Evolutionary conservation across 2,888 invertebrate species (phyloP).

Genomic region (Thymelicus acteon): DNA sequence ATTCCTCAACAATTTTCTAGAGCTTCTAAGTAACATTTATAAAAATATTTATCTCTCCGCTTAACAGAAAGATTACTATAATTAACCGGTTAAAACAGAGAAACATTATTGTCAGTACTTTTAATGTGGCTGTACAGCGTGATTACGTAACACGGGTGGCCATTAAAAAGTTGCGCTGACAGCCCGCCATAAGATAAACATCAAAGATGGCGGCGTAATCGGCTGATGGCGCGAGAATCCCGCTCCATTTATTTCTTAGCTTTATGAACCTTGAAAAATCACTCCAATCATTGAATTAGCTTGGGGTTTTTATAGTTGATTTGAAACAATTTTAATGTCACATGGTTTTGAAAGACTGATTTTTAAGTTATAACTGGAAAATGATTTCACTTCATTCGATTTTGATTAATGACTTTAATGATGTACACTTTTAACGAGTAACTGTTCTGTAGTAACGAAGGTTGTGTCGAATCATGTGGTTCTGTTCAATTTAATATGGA

Average conservation of each 20-base stretch:
- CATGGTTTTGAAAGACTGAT: neutral
- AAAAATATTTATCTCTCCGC: slow-evolving; percentile 15
- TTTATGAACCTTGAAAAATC: slow-evolving; percentile 22
- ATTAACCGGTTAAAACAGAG: slow-evolving; percentile 40
- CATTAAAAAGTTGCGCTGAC: slow-evolving; percentile 47
- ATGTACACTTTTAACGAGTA: too few relatives aligned
- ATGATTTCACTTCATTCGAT: too few relatives aligned
- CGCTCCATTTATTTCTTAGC: slow-evolving; percentile 18
- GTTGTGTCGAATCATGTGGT: too few relatives aligned
- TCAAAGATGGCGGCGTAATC: slow-evolving; percentile 40
- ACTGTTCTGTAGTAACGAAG: too few relatives aligned
- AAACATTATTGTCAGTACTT: slow-evolving; percentile 39
- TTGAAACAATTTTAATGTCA: neutral
- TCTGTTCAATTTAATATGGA: too few relatives aligned
- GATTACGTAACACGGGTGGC: slow-evolving; percentile 47
- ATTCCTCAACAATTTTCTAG: slow-evolving; percentile 20
- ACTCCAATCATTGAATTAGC: slow-evolving; percentile 9
- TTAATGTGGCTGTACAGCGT: slow-evolving; percentile 39
- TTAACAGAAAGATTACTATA: slow-evolving; percentile 42
- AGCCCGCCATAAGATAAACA: slow-evolving; percentile 47
- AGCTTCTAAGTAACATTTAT: slow-evolving; percentile 9
- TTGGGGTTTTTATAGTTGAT: neutral
- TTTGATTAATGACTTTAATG: too few relatives aligned
- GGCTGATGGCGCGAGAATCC: slow-evolving; percentile 38
- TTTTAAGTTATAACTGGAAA: neutral